Base-by-base conservation (phyloP, 2,888 invertebrate species). In the Drosophila barbarae region DNA sequence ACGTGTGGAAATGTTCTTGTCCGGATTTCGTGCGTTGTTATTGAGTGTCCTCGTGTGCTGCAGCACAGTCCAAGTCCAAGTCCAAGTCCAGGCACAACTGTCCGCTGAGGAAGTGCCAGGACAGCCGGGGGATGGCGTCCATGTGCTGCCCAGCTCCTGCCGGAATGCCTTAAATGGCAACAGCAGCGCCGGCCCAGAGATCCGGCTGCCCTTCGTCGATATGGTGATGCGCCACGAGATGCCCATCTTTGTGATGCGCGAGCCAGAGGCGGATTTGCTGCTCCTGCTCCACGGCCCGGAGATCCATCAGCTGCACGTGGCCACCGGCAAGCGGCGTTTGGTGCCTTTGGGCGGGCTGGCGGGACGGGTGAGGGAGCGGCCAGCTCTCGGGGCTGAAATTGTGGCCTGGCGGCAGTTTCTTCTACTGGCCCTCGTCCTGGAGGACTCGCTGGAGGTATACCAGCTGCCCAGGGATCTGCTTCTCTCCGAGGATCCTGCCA, bases 131-230 rank as follows among this genome's bases (percentile, higher is more conserved):
- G 18, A 21, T 6, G 15, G 30, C 1, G 41, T 52, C 1, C 38
- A 60, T 7, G 30, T 71, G 10, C 21, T 58, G 21, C 51, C 58
- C 23, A 76, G 79, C 36, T 63, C 72, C 5, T 79, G 78, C 28
- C 66, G 69, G 21, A 63, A 57, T 34, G 57, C 57, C 7, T 36
- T 35, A 4, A 77, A 77, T 51, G 81, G 75, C 26, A 83, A 41
- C 41, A 66, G 54, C 44, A 66, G 51, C 9, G 7, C 49, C 7
- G 81, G 84, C 6, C 75, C 87, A 30, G 83, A 84, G 46, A 85
- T 89, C 44, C 73, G 65, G 15, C 57, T 87, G 42, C 88, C 88
- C 4, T 87, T 89, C 35, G 76, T 86, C 76, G 88, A 88, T 71
- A 78, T 88, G 74, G 74, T 81, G 38, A 57, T 88, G 39, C 73